phyloP scores from a whole-genome alignment of 2,113 vertebrate genomes.

The Zosterops borbonicus region DNA sequence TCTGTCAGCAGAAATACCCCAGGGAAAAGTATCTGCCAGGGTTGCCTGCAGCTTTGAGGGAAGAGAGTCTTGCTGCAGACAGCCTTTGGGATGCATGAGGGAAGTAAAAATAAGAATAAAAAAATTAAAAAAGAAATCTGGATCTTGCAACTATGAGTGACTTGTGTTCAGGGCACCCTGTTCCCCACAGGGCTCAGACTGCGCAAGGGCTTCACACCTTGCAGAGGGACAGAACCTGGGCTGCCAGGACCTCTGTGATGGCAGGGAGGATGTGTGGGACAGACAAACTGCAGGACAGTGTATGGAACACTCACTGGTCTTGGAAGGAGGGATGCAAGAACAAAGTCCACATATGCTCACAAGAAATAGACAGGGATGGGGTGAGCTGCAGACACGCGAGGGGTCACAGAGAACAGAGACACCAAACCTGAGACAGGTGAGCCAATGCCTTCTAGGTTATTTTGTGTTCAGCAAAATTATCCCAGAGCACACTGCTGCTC shows the following conservation, averaged over 20 bases:
- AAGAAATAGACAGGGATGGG: background rate
- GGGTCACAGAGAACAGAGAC: accelerated
- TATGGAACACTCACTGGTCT: background rate
- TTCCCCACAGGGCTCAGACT: background rate
- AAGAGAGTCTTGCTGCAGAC: background rate
- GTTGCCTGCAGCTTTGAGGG: background rate
- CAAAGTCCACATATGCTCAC: background rate
- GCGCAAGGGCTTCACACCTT: background rate
- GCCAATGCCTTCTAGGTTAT: background rate
- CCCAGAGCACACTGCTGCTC: background rate
- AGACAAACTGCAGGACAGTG: background rate
- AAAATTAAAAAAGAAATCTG: background rate
- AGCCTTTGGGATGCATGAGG: background rate
- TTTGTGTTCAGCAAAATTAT: background rate
- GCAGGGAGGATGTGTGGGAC: background rate
- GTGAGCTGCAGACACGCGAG: background rate
- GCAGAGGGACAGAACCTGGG: background rate
- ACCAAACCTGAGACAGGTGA: background rate
- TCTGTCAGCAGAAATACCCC: background rate
- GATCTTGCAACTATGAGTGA: background rate
- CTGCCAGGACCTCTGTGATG: background rate
- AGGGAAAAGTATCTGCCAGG: background rate
- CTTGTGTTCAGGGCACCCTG: background rate
- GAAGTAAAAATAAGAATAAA: background rate
- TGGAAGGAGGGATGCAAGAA: background rate